phyloP scores from a whole-genome alignment of 2,888 invertebrate species.

The Catocala nupta region DNA sequence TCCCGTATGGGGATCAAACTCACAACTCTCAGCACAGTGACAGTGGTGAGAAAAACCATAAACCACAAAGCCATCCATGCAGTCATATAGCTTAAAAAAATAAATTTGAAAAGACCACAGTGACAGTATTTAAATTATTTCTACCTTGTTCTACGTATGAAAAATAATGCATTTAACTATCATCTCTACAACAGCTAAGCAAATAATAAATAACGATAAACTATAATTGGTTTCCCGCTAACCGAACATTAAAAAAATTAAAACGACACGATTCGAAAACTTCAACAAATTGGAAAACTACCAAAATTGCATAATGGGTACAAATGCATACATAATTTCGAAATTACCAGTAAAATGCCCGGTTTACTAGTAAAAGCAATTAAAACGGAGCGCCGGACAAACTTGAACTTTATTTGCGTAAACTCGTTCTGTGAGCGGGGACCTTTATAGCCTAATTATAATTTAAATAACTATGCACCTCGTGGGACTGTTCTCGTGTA shows the following conservation, averaged over 20 bases:
- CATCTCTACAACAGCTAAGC: background rate
- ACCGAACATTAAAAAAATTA: conserved; percentile 22
- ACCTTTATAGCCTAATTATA: conserved; percentile 48
- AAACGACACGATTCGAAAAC: background rate
- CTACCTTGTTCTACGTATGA: too few species aligned
- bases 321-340: conserved; percentile 39
- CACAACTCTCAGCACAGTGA: too few species aligned
- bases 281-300: conserved; percentile 32
- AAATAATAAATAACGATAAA: conserved; percentile 1
- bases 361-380: conserved; percentile 32
- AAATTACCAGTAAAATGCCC: conserved; percentile 22
- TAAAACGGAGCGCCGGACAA: conserved; percentile 30
- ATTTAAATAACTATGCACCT: conserved; percentile 32
- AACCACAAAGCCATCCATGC: too few species aligned
- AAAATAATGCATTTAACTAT: too few species aligned
- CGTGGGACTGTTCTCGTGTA: conserved; percentile 22
- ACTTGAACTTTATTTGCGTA: conserved; percentile 51
- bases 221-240: conserved; percentile 3
- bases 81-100: too few species aligned
- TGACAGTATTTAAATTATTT: too few species aligned
- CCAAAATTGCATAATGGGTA: conserved; percentile 34
- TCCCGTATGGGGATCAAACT: too few species aligned
- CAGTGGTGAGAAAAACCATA: too few species aligned
- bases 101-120: too few species aligned
- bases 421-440: conserved; percentile 37